phyloP scores from a whole-genome alignment of 2,113 vertebrate genomes.

The Condylura cristata region DNA sequence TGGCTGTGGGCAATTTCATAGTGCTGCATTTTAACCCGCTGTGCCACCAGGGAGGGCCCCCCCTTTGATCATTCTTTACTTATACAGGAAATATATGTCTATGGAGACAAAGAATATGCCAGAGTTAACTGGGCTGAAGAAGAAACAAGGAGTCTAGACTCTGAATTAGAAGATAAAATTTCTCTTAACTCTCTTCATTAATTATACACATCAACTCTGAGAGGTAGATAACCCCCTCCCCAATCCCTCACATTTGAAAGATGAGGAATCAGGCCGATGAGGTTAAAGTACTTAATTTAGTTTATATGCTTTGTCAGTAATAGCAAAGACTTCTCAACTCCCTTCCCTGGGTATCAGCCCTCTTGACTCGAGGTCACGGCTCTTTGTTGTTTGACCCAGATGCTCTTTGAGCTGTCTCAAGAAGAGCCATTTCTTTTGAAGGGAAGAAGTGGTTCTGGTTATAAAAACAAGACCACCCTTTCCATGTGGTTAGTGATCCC shows the following conservation, averaged over 20 bases:
- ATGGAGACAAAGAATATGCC: neutral
- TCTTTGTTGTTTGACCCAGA: neutral
- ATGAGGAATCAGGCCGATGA: neutral
- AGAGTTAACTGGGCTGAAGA: neutral
- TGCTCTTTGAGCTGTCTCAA: neutral
- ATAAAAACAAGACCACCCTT: neutral
- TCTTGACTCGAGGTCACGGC: neutral
- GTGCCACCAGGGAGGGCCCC: too few relatives aligned
- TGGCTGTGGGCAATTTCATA: too few relatives aligned
- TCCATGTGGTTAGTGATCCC: neutral
- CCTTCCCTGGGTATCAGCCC: neutral
- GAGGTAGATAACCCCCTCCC: neutral
- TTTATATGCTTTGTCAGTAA: neutral
- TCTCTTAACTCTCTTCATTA: neutral
- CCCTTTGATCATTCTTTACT: slow-evolving; percentile 44
- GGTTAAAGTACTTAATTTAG: neutral
- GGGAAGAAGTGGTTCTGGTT: neutral
- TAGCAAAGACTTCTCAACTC: neutral
- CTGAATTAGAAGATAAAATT: neutral
- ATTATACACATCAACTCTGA: slow-evolving; percentile 4
- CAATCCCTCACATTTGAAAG: neutral
- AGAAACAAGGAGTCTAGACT: neutral
- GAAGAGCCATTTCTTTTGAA: neutral
- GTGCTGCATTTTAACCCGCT: too few relatives aligned
- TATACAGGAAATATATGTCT: neutral